Percentiles rank a stretch among this genome's conserved stretches.
These are phyloP conservation scores for Prunella himalayana DNA, from an alignment of 2,113 vertebrate genomes.

Conservation along the genomic window DNA sequence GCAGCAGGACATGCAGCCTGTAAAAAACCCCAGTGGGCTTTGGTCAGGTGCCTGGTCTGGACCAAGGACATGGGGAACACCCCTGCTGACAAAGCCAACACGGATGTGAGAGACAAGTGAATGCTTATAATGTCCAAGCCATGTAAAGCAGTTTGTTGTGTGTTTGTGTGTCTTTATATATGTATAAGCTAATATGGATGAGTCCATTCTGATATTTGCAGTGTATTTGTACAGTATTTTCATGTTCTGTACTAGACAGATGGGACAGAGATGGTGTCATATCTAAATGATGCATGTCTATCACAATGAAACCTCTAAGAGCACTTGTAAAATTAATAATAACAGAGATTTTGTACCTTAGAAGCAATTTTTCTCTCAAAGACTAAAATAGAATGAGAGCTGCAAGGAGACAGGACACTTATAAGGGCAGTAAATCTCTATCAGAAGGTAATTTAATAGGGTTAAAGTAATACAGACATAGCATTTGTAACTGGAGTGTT, in stretches of 20 bases:
- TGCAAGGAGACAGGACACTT: not conserved
- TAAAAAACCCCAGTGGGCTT: rapidly evolving
- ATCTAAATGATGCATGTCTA: not conserved
- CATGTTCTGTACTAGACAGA: not conserved
- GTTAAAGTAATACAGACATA: not conserved
- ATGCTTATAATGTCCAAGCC: not conserved
- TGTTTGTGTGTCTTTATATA: not conserved
- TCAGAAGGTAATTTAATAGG: not conserved
- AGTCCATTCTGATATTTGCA: not conserved
- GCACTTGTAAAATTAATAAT: not conserved
- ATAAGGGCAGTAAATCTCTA: not conserved
- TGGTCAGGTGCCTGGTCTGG: not conserved
- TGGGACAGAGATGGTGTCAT: not conserved
- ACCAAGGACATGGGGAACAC: not conserved
- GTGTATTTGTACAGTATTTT: not conserved
- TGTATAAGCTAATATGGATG: not conserved
- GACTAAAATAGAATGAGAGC: not conserved
- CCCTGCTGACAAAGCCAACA: not conserved
- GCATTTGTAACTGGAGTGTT: not conserved
- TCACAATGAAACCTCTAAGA: not conserved
- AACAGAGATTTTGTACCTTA: not conserved
- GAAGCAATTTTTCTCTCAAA: not conserved
- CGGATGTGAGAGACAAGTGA: not conserved
- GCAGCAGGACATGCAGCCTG: not conserved
- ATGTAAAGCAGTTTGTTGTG: not conserved